phyloP scores from a whole-genome alignment of 2,113 vertebrate species.

The Solea solea region DNA sequence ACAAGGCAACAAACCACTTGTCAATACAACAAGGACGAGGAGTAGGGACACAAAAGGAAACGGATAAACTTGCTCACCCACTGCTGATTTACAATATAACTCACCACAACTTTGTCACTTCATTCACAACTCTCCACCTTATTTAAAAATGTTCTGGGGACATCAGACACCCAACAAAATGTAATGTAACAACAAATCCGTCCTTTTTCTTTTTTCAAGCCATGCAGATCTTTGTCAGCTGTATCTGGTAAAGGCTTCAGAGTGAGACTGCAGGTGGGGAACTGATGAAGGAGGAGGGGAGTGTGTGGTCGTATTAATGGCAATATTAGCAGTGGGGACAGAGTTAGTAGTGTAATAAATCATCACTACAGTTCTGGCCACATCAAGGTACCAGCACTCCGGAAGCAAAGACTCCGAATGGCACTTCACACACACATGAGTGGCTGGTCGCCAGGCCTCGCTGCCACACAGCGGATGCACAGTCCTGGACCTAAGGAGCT shows the following conservation, averaged over 20 bases:
- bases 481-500: constrained; percentile 57
- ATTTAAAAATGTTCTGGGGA: constrained; percentile 42
- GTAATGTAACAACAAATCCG: constrained; percentile 9
- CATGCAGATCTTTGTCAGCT: constrained; percentile 51
- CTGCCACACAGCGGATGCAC: constrained; percentile 64
- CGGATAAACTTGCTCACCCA: constrained; percentile 25
- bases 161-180: constrained; percentile 37
- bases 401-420: constrained; percentile 69
- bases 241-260: constrained; percentile 47
- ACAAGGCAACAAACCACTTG: constrained; percentile 35
- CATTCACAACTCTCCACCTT: constrained; percentile 7
- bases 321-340: constrained; percentile 56
- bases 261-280: constrained; percentile 51
- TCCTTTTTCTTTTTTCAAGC: constrained; percentile 15
- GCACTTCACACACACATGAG: constrained; percentile 70
- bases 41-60: constrained; percentile 27
- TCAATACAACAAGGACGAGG: constrained; percentile 22
- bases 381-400: constrained; percentile 73
- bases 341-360: constrained; percentile 71
- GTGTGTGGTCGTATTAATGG: constrained; percentile 60
- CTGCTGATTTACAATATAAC: constrained; percentile 20
- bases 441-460: constrained; percentile 69
- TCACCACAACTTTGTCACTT: constrained; percentile 38
- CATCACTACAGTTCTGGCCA: constrained; percentile 68
- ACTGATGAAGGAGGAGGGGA: constrained; percentile 22